These are phyloP conservation scores for Branchinecta lynchi DNA, from an alignment of 1,140 invertebrate genomes.

Conservation along the genomic window DNA sequence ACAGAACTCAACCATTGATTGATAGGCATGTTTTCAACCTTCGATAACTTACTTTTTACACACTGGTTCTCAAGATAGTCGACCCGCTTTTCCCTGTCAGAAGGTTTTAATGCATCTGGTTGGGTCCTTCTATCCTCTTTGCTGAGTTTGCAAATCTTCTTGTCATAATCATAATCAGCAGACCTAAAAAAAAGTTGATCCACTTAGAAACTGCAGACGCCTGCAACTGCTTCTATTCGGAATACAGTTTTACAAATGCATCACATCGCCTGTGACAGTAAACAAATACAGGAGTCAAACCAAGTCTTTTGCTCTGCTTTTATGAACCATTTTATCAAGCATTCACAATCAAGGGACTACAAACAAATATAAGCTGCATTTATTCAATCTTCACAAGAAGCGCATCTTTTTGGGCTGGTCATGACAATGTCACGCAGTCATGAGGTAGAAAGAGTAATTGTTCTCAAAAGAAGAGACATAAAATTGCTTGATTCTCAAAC, in stretches of 20 bases:
- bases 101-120: constrained; percentile 34
- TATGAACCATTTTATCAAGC: too few species aligned
- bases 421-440: not conserved
- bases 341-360: not conserved
- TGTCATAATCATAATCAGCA: constrained; percentile 33
- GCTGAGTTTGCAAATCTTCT: constrained; percentile 34
- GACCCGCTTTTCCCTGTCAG: constrained; percentile 28
- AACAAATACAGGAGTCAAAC: too few species aligned
- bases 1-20: too few species aligned
- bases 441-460: too few species aligned
- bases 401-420: not conserved
- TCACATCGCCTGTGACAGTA: too few species aligned
- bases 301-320: too few species aligned
- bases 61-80: constrained; percentile 42
- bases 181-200: constrained; percentile 26
- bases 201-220: not conserved
- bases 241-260: too few species aligned
- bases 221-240: not conserved
- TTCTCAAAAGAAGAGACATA: too few species aligned
- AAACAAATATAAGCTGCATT: not conserved
- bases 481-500: too few species aligned
- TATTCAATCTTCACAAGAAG: not conserved
- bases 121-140: constrained; percentile 36
- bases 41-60: constrained; percentile 27
- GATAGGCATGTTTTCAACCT: too few species aligned